phyloP scores from a whole-genome alignment of 1,140 invertebrate species.

The Conopomorpha cramerella region DNA sequence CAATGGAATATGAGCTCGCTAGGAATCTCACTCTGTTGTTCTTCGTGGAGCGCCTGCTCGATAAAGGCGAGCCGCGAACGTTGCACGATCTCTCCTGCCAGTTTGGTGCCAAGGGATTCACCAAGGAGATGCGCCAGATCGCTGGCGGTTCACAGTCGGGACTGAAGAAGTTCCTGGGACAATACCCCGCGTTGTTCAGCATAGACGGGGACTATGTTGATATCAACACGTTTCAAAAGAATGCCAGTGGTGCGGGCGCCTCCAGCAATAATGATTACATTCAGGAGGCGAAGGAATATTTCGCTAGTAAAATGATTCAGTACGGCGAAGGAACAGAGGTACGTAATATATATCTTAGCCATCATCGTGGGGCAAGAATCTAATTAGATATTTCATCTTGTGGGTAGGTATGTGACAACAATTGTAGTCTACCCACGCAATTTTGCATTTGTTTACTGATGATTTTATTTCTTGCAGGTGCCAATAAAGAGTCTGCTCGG shows the following conservation, averaged over 20 bases:
- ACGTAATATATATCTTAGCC: too few species aligned
- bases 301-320: constrained; percentile 86
- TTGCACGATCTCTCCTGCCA: constrained; percentile 96
- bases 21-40: constrained; percentile 94
- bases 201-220: constrained; percentile 92
- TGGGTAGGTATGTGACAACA: too few species aligned
- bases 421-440: too few species aligned
- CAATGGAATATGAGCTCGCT: constrained; percentile 90
- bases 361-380: too few species aligned
- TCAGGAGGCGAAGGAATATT: constrained; percentile 93
- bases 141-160: constrained; percentile 93
- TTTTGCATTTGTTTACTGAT: too few species aligned
- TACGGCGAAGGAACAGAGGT: constrained; percentile 87
- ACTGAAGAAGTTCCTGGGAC: constrained; percentile 86
- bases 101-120: constrained; percentile 94
- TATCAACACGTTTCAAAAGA: constrained; percentile 76
- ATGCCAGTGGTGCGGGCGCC: constrained; percentile 50
- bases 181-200: constrained; percentile 90
- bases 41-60: constrained; percentile 92
- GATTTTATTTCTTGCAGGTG: too few species aligned
- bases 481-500: constrained; percentile 92
- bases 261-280: constrained; percentile 82
- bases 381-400: too few species aligned
- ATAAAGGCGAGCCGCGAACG: constrained; percentile 91
- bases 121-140: constrained; percentile 94